phyloP scores from a whole-genome alignment of 2,888 invertebrate genomes.

The Bhutanitis thaidina region DNA sequence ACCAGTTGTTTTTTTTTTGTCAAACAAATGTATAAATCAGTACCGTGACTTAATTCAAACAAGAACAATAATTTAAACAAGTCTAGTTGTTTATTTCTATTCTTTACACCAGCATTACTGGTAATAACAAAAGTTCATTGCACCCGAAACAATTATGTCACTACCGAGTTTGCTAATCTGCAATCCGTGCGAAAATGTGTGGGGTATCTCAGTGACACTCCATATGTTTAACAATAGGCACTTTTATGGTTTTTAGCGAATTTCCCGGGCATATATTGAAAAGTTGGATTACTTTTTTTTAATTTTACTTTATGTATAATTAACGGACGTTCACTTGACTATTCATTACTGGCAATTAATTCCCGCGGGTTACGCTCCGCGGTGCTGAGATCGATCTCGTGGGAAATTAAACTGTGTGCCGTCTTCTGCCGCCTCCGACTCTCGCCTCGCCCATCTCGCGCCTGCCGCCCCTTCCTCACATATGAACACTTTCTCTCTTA shows the following conservation, averaged over 20 bases:
- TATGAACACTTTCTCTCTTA: conserved; percentile 70
- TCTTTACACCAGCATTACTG: conserved; percentile 29
- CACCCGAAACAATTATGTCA: conserved; percentile 16
- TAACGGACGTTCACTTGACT: conserved; percentile 77
- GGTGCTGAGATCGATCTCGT: conserved; percentile 79
- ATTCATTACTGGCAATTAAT: conserved; percentile 80
- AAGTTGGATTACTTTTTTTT: conserved; percentile 25
- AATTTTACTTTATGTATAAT: conserved; percentile 58
- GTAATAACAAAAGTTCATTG: conserved; percentile 45
- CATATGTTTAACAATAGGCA: neutral
- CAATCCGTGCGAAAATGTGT: conserved; percentile 73
- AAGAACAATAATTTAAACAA: neutral
- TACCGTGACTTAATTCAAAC: too few relatives aligned
- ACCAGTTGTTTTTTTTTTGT: too few relatives aligned
- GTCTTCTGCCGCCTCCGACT: conserved; percentile 67
- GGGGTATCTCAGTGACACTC: neutral
- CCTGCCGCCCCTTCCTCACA: conserved; percentile 45
- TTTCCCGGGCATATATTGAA: neutral
- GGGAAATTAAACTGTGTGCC: conserved; percentile 79
- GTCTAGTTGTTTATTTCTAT: conserved; percentile 23
- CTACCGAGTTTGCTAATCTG: conserved; percentile 31
- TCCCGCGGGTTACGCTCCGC: conserved; percentile 76
- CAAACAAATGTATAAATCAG: too few relatives aligned
- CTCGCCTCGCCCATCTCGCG: conserved; percentile 40
- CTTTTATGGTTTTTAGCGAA: conserved; percentile 25